These are phyloP conservation scores for Procavia capensis DNA, from an alignment of 2,113 vertebrate species.

Conservation along the genomic window DNA sequence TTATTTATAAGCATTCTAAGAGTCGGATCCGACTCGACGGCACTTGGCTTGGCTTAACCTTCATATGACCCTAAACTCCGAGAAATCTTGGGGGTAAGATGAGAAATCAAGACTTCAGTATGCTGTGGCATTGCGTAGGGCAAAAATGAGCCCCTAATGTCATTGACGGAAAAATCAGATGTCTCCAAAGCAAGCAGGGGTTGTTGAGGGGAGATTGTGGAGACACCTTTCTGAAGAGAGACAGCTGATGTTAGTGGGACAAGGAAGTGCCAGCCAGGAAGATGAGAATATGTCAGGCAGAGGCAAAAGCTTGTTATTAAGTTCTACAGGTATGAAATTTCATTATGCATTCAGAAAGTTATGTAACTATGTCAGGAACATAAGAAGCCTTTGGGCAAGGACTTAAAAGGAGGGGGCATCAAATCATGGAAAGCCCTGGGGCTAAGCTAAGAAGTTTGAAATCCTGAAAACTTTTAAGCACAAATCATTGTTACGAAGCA, in stretches of 20 bases:
- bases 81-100: neutral
- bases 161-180: neutral
- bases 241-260: neutral
- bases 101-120: neutral
- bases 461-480: neutral
- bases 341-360: neutral
- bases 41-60: no score
- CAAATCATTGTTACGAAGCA: neutral
- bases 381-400: neutral
- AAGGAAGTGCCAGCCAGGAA: neutral
- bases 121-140: neutral
- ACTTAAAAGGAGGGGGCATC: neutral
- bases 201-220: neutral
- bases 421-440: neutral
- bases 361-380: neutral
- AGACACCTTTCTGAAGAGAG: slow-evolving; percentile 5
- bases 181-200: neutral
- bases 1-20: no score
- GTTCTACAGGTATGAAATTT: neutral
- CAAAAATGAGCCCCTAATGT: neutral
- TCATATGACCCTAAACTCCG: neutral
- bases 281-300: neutral
- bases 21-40: no score
- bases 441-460: neutral
- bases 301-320: neutral